phyloP scores from a whole-genome alignment of 2,113 vertebrate species.

The Prionailurus viverrinus region DNA sequence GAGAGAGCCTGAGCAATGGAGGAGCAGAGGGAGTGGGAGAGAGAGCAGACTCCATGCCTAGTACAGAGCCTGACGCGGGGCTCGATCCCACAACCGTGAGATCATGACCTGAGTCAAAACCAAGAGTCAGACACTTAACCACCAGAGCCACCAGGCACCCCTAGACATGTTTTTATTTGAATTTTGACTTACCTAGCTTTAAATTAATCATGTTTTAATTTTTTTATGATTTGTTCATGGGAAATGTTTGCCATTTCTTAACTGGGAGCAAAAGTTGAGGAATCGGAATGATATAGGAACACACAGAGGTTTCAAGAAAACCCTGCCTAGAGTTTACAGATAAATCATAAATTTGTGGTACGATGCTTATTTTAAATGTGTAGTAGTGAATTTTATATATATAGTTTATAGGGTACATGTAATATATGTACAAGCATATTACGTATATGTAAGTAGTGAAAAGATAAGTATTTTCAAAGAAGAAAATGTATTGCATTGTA shows the following conservation, averaged over 20 bases:
- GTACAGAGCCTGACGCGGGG: too few relatives aligned
- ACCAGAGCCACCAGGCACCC: too few relatives aligned
- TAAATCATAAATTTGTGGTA: not conserved
- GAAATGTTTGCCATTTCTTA: not conserved
- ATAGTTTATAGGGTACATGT: not conserved
- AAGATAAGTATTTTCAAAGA: not conserved
- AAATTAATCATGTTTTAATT: not conserved
- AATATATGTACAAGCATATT: not conserved
- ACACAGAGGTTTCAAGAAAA: not conserved
- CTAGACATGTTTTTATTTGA: conserved; percentile 7
- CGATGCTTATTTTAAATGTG: conserved; percentile 1
- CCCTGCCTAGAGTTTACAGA: not conserved
- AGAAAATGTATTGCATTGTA: not conserved
- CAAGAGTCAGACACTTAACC: too few relatives aligned
- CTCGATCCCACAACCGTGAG: too few relatives aligned
- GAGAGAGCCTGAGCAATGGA: too few relatives aligned
- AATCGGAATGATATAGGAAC: not conserved
- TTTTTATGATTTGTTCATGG: not conserved
- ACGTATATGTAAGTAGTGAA: not conserved
- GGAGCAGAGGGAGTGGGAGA: too few relatives aligned
- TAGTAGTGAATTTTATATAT: not conserved
- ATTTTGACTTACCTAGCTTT: not conserved
- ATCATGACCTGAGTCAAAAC: too few relatives aligned
- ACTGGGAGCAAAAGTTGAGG: not conserved
- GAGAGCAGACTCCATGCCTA: too few relatives aligned